Percentiles rank a stretch among this genome's conserved stretches.
Evolutionary conservation across 2,113 vertebrate genomes (phyloP).

Genomic region (Anhinga rufa): DNA sequence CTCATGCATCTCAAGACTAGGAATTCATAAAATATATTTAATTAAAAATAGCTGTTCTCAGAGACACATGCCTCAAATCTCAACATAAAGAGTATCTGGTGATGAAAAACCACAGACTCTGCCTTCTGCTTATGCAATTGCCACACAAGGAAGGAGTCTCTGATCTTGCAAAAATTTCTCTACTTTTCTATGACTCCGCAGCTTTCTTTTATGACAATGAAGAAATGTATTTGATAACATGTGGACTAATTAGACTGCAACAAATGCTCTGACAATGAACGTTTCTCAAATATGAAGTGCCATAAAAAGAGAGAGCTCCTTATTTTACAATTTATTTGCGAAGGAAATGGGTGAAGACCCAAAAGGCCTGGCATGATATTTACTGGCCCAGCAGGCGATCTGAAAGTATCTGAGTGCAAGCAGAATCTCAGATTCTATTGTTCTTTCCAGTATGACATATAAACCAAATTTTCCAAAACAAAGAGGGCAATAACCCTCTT

Average conservation of each 20-base stretch:
- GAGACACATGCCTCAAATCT: neutral
- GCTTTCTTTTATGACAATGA: neutral
- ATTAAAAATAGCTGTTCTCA: neutral
- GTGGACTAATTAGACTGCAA: neutral
- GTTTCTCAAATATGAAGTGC: neutral
- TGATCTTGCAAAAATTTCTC: neutral
- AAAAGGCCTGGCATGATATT: neutral
- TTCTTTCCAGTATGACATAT: neutral
- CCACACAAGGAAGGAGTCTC: neutral
- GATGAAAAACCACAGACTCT: neutral
- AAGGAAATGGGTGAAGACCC: slow-evolving; percentile 2
- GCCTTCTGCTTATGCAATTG: neutral
- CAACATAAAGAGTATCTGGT: neutral
- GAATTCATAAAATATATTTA: neutral
- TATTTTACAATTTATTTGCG: neutral
- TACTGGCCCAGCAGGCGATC: neutral
- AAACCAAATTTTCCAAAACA: slow-evolving; percentile 51
- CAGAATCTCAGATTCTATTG: neutral
- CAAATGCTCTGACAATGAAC: neutral
- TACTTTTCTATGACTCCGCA: neutral
- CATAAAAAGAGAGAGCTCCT: neutral
- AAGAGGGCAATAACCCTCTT: neutral
- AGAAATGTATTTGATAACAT: neutral
- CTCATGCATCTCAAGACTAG: neutral
- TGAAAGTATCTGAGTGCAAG: neutral